A percentile compares a stretch with the other conserved stretches of the same genome.
These are phyloP conservation scores for Xiphias gladius DNA, from an alignment of 2,113 vertebrate genomes.

Conservation along the genomic window DNA sequence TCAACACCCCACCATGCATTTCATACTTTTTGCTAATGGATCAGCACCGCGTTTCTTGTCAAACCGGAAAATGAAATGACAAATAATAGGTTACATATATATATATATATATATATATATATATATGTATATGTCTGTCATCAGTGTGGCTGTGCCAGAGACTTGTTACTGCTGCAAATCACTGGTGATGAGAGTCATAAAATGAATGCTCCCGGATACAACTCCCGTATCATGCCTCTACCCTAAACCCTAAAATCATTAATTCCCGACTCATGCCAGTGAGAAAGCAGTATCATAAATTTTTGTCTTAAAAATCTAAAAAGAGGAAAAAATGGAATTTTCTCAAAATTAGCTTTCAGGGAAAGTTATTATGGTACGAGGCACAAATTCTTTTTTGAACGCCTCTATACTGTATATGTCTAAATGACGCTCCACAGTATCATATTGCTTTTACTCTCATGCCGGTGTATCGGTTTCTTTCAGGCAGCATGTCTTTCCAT, in stretches of 20 bases:
- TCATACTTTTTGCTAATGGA: background rate
- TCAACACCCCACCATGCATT: background rate
- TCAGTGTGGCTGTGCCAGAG: background rate
- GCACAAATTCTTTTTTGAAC: background rate
- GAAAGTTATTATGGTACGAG: background rate
- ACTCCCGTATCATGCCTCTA: background rate
- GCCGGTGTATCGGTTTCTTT: conserved; percentile 27
- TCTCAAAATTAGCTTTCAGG: background rate
- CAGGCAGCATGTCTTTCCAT: conserved; percentile 34
- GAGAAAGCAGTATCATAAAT: background rate
- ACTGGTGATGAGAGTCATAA: conserved; percentile 14
- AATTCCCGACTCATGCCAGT: background rate
- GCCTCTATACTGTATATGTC: background rate
- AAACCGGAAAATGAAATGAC: conserved; percentile 30
- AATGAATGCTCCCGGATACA: background rate
- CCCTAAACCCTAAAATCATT: background rate
- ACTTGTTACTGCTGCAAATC: background rate
- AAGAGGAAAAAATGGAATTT: background rate
- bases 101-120: too few species aligned
- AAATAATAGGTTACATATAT: conserved; percentile 24
- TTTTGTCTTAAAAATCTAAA: background rate
- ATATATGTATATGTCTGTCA: conserved; percentile 1
- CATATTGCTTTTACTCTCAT: conserved; percentile 23
- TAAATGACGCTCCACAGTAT: background rate
- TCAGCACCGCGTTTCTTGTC: conserved; percentile 8